A percentile compares a stretch with the other conserved stretches of the same genome.
These are phyloP conservation scores for Microtus agrestis DNA, from an alignment of 2,797 vertebrate genomes.

Conservation along the genomic window DNA sequence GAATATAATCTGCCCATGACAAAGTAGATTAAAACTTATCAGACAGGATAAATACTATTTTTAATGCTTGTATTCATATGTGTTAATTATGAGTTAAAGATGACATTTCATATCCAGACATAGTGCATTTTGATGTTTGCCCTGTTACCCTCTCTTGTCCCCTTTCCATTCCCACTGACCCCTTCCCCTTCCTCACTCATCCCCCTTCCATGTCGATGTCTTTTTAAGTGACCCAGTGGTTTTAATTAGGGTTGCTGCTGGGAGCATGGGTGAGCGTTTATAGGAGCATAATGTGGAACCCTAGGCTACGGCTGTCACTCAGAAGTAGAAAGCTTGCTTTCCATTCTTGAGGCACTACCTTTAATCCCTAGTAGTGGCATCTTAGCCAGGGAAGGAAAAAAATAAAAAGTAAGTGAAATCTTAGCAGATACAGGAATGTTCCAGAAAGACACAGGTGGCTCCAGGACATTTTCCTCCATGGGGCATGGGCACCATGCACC, in stretches of 20 bases:
- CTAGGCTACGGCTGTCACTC: too few relatives aligned
- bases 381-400: neutral
- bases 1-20: neutral
- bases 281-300: too few relatives aligned
- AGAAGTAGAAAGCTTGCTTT: neutral
- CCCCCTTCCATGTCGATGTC: neutral
- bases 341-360: neutral
- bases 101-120: neutral
- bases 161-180: neutral
- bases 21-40: slow-evolving; percentile 1
- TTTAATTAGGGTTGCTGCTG: neutral
- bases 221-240: neutral
- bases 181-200: too few relatives aligned
- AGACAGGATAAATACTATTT: neutral
- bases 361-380: neutral
- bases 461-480: neutral
- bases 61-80: neutral
- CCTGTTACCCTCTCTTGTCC: neutral
- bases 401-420: neutral
- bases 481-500: neutral
- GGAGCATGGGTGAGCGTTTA: neutral
- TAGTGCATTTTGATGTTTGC: neutral
- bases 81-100: neutral
- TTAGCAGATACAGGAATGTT: neutral
- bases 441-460: neutral